Evolutionary conservation across 2,888 invertebrate species (phyloP).

Genomic region (Colostygia pectinataria): DNA sequence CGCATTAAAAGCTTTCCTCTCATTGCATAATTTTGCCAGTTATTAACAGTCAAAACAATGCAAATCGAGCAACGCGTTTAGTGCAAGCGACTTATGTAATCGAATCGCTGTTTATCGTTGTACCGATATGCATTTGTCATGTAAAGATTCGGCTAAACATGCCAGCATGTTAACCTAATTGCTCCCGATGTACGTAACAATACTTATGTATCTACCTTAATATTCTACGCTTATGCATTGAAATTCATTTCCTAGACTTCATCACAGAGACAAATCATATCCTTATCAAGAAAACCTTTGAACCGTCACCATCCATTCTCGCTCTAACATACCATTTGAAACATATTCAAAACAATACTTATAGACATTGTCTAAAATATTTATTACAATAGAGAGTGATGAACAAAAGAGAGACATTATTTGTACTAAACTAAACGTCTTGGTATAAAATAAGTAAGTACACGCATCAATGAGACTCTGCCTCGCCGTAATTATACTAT

Average conservation of each 20-base stretch:
- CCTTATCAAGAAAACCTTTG: conserved; percentile 60
- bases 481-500: conserved; percentile 47
- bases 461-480: conserved; percentile 76
- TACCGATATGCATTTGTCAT: conserved; percentile 61
- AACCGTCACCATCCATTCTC: conserved; percentile 70
- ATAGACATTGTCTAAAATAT: conserved; percentile 53
- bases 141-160: conserved; percentile 45
- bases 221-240: conserved; percentile 62
- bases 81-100: no score
- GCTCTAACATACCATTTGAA: conserved; percentile 58
- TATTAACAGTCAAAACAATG: no score
- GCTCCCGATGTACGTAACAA: conserved; percentile 47
- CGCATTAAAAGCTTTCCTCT: no score
- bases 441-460: conserved; percentile 70
- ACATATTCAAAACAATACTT: conserved; percentile 61
- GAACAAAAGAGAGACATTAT: conserved; percentile 79
- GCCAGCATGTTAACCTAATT: conserved; percentile 21
- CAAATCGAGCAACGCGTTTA: no score
- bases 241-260: conserved; percentile 70
- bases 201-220: conserved; percentile 43
- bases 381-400: conserved; percentile 79
- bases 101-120: conserved; percentile 23
- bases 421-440: conserved; percentile 78
- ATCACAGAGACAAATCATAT: conserved; percentile 78
- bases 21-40: no score